These are phyloP conservation scores for Ganaspis sp. DNA, from an alignment of 1,140 invertebrate genomes.

Conservation along the genomic window DNA sequence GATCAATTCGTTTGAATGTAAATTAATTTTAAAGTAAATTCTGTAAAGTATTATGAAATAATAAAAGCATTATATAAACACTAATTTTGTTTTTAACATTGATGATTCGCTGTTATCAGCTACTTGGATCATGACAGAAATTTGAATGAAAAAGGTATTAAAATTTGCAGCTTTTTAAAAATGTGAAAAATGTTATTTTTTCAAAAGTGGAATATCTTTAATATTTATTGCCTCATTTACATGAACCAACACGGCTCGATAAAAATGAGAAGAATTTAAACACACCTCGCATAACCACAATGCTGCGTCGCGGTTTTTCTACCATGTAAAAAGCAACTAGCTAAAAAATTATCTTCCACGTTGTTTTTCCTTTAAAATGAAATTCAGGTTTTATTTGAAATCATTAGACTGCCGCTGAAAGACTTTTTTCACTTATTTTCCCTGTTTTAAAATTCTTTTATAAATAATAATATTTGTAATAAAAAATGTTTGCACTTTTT, in stretches of 20 bases:
- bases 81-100: no score
- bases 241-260: constrained; percentile 8
- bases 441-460: no score
- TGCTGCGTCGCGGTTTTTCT: constrained; percentile 12
- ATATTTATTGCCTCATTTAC: constrained; percentile 10
- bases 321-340: constrained; percentile 8
- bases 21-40: background rate
- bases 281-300: background rate
- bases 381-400: constrained; percentile 1
- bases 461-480: no score
- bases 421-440: background rate
- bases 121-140: background rate
- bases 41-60: no score
- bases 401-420: background rate
- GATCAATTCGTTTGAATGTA: background rate
- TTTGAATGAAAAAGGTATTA: background rate
- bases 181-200: constrained; percentile 14
- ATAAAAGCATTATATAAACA: background rate
- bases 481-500: no score
- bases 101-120: background rate
- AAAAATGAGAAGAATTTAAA: constrained; percentile 10
- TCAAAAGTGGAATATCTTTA: constrained; percentile 10
- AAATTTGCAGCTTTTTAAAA: constrained; percentile 10
- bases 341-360: background rate
- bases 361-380: background rate